Conservation (phyloP, 2,113 vertebrate species). For the Oreochromis niloticus region DNA sequence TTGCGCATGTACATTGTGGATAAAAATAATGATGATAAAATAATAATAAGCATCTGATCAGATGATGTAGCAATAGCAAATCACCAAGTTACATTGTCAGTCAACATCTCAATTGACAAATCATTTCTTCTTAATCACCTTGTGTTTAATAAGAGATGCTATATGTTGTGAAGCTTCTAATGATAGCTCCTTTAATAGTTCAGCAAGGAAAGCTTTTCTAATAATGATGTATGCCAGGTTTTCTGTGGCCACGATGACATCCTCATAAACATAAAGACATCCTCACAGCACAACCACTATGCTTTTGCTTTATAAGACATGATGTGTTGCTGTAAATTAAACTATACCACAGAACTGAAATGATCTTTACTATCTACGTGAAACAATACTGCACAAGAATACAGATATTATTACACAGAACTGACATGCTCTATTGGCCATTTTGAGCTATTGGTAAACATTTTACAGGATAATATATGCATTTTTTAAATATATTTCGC, state of each 20-base stretch:
- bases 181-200: background rate
- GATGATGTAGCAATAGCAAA: background rate
- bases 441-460: background rate
- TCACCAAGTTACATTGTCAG: background rate
- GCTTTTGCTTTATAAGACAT: background rate
- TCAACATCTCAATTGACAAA: background rate
- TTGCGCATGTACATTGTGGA: background rate
- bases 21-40: background rate
- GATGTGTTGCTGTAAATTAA: background rate
- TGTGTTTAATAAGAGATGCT: background rate
- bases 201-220: background rate
- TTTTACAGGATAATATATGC: background rate
- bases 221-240: background rate
- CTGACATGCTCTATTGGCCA: background rate
- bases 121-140: background rate
- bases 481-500: background rate
- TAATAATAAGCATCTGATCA: background rate
- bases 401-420: background rate
- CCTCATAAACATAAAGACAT: background rate
- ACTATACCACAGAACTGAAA: background rate
- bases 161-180: background rate
- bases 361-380: background rate
- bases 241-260: background rate
- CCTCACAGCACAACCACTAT: background rate
- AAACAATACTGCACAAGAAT: background rate